Base-by-base conservation (phyloP, 2,797 vertebrate genomes). In the Labeo calbasu region DNA sequence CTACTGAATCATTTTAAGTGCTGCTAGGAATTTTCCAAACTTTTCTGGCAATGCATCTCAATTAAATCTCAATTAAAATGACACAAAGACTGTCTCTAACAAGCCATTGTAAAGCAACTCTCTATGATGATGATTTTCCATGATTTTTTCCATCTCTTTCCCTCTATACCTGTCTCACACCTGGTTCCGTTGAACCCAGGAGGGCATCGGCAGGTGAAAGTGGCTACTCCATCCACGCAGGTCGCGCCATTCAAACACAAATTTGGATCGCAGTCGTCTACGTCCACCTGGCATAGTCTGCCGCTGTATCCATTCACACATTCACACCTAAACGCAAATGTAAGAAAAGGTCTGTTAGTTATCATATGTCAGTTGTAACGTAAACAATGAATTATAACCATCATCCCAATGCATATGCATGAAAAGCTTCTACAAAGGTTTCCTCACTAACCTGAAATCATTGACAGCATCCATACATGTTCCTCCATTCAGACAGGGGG, bases 151-250 rank as follows among this genome's bases (percentile, higher is more conserved):
- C 83, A 51, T 86, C 69, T 84, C 70, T 82, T 84, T 79, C 83
- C 68, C 83, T 90, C 82, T 89, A 94, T 96, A 99, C 98, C 98
- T 99, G 97, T 99, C 96, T 99, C 98, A 98, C 98, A 99, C 94
- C 96, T 97, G 95, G 92, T 98, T 96, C 98, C 98, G 91, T 97
- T 98, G 96, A 98, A 99, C 95, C 98, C 97, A 91, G 98, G 98
- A 78, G 89, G 96, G 94, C 98, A 99, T 94, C 96, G 96, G 94
- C 98, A 99, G 90, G 92, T 91, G 91, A 94, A 99, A 11, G 96
- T 94, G 53, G 96, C 97, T 84, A 96, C 92, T 23, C 95, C 95
- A 86, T 99, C 98, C 90, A 97, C 86, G 87, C 98, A 99, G 76
- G 95, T 97, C 75, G 96, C 98, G n/a, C 96, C 96, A 72, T 99